These are phyloP conservation scores for Mythimna albipuncta DNA, from an alignment of 2,888 invertebrate species.

Conservation along the genomic window DNA sequence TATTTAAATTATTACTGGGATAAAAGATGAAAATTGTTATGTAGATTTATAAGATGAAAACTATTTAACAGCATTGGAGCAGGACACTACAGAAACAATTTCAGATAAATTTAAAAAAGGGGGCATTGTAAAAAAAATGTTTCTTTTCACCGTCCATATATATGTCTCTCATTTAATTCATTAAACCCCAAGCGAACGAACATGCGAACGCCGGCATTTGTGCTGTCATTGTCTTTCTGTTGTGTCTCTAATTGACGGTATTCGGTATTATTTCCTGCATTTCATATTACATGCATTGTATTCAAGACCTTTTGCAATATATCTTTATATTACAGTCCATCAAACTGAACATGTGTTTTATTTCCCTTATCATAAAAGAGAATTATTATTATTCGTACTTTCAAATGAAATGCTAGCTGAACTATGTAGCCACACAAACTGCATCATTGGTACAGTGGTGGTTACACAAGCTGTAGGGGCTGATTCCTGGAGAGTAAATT, in stretches of 20 bases:
- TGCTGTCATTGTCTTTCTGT: too few relatives aligned
- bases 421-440: background rate
- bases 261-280: background rate
- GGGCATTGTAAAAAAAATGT: too few relatives aligned
- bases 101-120: background rate
- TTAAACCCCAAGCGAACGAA: too few relatives aligned
- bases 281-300: background rate
- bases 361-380: background rate
- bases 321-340: background rate
- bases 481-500: background rate
- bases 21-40: conserved; percentile 79
- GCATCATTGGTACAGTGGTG: background rate
- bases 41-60: conserved; percentile 27
- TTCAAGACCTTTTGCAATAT: background rate
- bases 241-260: too few relatives aligned
- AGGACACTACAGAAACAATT: conserved; percentile 15
- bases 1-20: conserved; percentile 97
- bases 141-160: background rate
- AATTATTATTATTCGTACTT: background rate
- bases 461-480: background rate
- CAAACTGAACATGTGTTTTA: background rate
- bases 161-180: background rate
- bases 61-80: conserved; percentile 5
- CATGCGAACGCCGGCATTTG: too few relatives aligned
- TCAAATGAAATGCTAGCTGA: background rate